Conservation (phyloP, 64 coral and sea anemone species). For the Pocillopora damicornis region DNA sequence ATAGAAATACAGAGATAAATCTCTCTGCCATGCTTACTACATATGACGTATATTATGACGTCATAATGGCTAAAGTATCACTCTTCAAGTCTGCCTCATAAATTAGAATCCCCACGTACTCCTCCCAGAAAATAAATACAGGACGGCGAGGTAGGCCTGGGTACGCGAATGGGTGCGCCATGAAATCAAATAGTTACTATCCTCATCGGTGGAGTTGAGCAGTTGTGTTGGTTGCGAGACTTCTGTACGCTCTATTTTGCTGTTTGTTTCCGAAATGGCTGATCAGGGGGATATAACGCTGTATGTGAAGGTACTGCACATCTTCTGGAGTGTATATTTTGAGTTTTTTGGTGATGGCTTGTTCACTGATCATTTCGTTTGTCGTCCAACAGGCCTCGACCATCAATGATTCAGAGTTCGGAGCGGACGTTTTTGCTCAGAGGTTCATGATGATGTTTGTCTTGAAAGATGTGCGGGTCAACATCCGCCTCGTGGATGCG, state of each 20-base stretch:
- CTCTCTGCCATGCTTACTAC: no score
- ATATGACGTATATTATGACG: no score
- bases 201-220: background rate
- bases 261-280: conserved; percentile 21
- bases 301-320: conserved; percentile 16
- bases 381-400: conserved; percentile 29
- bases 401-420: conserved; percentile 8
- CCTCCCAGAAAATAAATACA: no score
- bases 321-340: background rate
- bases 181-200: background rate
- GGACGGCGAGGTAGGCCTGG: background rate
- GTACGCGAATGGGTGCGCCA: conserved; percentile 21
- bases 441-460: conserved; percentile 49
- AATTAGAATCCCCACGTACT: no score
- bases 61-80: no score
- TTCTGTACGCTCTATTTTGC: background rate
- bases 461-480: conserved; percentile 24
- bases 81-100: no score
- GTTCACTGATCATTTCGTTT: conserved; percentile 29
- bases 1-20: no score
- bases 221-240: no score
- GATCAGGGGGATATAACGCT: conserved; percentile 14
- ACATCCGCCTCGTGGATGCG: conserved; percentile 31
- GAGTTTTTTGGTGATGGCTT: background rate
- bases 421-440: conserved; percentile 36